Evolutionary conservation across 2,113 vertebrate genomes (phyloP), one percentile per base, ranked within the genome.

Genomic region (Ceyx melanurus): DNA sequence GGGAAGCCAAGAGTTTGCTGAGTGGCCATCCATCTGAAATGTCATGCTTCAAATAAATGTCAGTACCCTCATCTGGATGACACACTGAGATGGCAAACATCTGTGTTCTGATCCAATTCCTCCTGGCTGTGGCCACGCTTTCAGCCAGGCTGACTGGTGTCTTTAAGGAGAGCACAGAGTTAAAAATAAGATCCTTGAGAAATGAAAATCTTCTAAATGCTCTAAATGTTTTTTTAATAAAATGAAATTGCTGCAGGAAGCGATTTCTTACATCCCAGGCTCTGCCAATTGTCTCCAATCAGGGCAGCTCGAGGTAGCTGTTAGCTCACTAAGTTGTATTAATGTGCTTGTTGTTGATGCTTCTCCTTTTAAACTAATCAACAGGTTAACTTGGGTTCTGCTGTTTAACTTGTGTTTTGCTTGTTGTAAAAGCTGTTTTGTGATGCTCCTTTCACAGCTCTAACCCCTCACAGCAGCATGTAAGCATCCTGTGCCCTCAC

Each of bases 171-270:
- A 75, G 50, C 5, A 33, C 15, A 86, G 85, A 86, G 86, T 89
- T 95, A 88, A 95, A 94, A 95, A 90, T 64, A 92, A 89, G 77
- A 88, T 79, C 82, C 65, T 45, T 66, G 25, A 88, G 85, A 75
- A 92, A 94, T 71, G 15, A 80, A 92, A 96, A 92, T 73, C 72
- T 93, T 74, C 26, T 73, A 81, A 91, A 93, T 92, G 58, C 37
- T 93, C 64, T 85, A 88, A 95, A 95, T 90, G 94, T 13, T 74
- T 95, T 95, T 90, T 91, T 90, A 95, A 96, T 94, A 88, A 95
- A 82, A 91, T 82, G 78, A 92, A 95, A 93, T 89, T 93, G 87
- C 92, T 92, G 64, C 92, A 93, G 95, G 94, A 95, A 95, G 89
- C 37, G 51, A 96, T 95, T 92, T 57, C 60, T 94, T 91, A 92